Conservation (phyloP, 2,113 vertebrate species). For the Myotis lucifugus region DNA sequence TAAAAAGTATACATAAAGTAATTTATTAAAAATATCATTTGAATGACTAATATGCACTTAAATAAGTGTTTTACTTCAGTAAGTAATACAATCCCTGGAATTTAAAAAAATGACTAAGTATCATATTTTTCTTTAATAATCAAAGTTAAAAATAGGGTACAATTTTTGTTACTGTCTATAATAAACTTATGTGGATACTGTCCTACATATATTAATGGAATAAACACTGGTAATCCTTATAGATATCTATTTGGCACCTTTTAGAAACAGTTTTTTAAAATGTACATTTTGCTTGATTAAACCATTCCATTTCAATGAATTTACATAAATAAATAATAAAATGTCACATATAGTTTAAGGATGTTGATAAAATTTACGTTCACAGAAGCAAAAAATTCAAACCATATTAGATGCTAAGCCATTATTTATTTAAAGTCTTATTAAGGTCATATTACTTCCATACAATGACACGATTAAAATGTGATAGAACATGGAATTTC, state of each 20-base stretch:
- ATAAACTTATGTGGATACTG: background rate
- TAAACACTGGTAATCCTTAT: background rate
- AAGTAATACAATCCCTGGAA: background rate
- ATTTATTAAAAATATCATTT: background rate
- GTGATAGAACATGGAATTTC: background rate
- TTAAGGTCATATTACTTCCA: background rate
- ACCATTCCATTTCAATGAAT: background rate
- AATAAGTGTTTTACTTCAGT: background rate
- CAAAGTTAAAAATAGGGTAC: background rate
- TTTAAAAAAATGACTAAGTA: background rate
- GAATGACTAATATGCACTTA: background rate
- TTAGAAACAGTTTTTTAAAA: background rate
- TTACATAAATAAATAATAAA: conserved; percentile 7
- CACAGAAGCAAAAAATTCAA: background rate
- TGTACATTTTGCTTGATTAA: background rate
- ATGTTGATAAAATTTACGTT: background rate
- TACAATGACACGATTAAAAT: background rate
- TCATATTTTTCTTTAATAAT: background rate
- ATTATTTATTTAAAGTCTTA: background rate
- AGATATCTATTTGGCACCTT: background rate
- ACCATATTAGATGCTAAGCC: background rate
- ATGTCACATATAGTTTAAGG: background rate
- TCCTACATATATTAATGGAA: background rate
- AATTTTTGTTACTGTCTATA: background rate
- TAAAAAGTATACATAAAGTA: background rate